A percentile compares a stretch with the other conserved stretches of the same genome.
phyloP scores from a whole-genome alignment of 2,797 vertebrate genomes.

The Syncerus caffer region DNA sequence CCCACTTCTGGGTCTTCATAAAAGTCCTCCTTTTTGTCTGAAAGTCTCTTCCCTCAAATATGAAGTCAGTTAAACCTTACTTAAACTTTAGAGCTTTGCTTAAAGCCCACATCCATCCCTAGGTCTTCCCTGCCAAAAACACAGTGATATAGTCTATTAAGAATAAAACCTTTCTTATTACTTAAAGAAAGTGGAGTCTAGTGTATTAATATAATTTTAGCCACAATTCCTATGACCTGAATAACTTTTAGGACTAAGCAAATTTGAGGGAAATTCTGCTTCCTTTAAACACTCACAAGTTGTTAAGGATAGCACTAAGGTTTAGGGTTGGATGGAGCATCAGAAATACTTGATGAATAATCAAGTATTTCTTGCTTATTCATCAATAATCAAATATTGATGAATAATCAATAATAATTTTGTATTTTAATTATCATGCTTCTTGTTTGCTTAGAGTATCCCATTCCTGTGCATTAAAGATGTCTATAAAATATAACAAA shows the following conservation, averaged over 20 bases:
- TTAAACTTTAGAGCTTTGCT: not conserved
- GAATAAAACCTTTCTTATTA: not conserved
- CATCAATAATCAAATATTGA: not conserved
- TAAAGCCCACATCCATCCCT: not conserved
- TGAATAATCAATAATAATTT: not conserved
- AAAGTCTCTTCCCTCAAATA: not conserved
- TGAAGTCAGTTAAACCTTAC: not conserved
- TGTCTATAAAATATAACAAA: not conserved
- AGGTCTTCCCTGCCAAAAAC: not conserved
- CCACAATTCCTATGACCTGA: not conserved
- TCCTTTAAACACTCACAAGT: not conserved
- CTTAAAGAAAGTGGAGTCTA: not conserved
- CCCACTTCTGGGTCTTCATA: not conserved
- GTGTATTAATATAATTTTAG: not conserved
- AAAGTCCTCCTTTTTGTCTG: not conserved
- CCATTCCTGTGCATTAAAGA: not conserved
- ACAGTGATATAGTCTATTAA: not conserved
- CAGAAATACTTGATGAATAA: not conserved
- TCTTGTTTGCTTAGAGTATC: not conserved
- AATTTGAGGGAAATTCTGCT: not conserved
- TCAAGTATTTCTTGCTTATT: not conserved
- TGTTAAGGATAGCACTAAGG: not conserved
- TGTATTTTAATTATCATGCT: not conserved
- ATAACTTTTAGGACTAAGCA: not conserved
- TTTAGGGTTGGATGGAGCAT: not conserved